phyloP scores from a whole-genome alignment of 2,888 invertebrate genomes.

The Eristalis arbustorum region DNA sequence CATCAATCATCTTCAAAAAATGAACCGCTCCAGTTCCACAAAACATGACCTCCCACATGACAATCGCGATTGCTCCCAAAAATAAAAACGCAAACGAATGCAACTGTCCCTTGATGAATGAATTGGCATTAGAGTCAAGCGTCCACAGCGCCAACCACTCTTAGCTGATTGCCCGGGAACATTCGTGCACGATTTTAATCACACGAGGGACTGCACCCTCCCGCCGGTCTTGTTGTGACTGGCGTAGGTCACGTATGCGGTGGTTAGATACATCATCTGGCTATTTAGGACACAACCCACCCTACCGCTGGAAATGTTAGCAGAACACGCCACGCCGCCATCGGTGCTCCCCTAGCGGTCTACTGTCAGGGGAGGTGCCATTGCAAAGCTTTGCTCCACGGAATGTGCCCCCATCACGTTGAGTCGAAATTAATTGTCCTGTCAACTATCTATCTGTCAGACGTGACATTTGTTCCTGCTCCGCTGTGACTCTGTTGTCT shows the following conservation, averaged over 20 bases:
- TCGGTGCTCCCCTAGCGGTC: neutral
- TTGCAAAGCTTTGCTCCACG: neutral
- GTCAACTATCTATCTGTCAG: neutral
- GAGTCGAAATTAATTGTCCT: conserved; percentile 20
- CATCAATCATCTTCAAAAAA: no score
- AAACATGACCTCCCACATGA: no score
- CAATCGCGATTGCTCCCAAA: neutral
- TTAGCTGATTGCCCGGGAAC: neutral
- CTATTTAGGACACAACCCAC: conserved; percentile 3
- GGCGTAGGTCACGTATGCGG: conserved; percentile 13
- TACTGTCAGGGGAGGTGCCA: neutral
- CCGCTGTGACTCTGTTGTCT: neutral
- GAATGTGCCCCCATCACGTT: neutral
- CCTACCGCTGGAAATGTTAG: neutral
- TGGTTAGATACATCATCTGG: conserved; percentile 9
- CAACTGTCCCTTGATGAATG: neutral
- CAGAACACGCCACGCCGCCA: neutral
- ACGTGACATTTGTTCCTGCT: neutral
- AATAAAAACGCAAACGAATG: neutral
- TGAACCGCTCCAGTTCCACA: no score
- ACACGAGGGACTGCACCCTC: neutral
- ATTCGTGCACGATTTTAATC: neutral
- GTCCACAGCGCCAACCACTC: neutral
- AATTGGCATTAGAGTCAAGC: neutral
- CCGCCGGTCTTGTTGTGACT: neutral